Evolutionary conservation across 2,113 vertebrate genomes (phyloP).

Genomic region (Todiramphus chloris): DNA sequence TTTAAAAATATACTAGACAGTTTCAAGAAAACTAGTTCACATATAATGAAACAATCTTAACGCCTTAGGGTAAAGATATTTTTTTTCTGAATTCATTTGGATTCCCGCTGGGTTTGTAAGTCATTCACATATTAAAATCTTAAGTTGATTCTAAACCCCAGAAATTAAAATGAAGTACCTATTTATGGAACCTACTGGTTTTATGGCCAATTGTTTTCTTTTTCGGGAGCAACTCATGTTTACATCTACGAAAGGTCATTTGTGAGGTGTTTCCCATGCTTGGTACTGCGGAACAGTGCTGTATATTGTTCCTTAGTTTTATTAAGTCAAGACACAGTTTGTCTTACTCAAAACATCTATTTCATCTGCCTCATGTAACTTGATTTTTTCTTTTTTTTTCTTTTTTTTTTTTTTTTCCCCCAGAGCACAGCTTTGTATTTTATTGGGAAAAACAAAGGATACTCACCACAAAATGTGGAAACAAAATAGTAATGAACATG

Average conservation of each 20-base stretch:
- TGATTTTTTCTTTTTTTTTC: neutral
- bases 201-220: neutral
- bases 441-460: neutral
- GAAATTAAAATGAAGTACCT: neutral
- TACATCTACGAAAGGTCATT: neutral
- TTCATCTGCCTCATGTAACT: neutral
- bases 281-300: neutral
- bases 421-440: neutral
- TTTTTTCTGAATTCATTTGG: neutral
- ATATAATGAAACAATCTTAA: neutral
- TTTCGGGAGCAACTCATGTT: neutral
- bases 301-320: neutral
- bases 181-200: neutral
- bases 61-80: neutral
- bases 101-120: conserved; percentile 2
- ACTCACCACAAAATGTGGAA: neutral
- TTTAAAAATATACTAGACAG: neutral
- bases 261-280: neutral
- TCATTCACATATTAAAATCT: neutral
- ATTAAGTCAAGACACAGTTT: neutral
- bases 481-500: neutral
- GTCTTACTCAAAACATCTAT: neutral
- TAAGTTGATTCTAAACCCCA: neutral
- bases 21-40: neutral
- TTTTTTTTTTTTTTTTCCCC: neutral